phyloP scores from a whole-genome alignment of 1,140 invertebrate species.

The Achroia grisella region DNA sequence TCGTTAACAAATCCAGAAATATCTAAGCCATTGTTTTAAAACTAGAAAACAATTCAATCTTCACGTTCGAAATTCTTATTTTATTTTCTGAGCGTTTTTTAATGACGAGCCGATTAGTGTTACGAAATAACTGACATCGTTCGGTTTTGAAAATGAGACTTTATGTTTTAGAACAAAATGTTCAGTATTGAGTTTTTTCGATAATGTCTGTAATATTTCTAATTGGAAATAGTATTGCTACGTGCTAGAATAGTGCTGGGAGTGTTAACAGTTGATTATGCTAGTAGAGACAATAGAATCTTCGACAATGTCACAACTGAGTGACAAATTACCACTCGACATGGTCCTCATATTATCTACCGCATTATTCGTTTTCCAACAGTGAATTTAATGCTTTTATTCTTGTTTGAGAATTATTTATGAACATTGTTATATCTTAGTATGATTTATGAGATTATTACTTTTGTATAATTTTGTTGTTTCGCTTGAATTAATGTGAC shows the following conservation, averaged over 20 bases:
- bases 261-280: conserved; percentile 43
- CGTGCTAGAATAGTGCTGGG: conserved; percentile 35
- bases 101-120: conserved; percentile 15
- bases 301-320: conserved; percentile 26
- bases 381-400: conserved; percentile 15
- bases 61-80: conserved; percentile 27
- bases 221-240: conserved; percentile 29
- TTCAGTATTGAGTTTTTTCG: conserved; percentile 10
- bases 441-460: conserved; percentile 42
- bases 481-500: conserved; percentile 31
- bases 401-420: conserved; percentile 21
- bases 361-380: neutral
- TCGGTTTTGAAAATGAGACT: neutral
- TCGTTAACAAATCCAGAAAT: conserved; percentile 34
- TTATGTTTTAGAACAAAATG: conserved; percentile 9
- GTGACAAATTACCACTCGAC: conserved; percentile 16
- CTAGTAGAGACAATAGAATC: conserved; percentile 32
- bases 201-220: conserved; percentile 3
- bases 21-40: conserved; percentile 44
- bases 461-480: conserved; percentile 34
- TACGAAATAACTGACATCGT: conserved; percentile 11
- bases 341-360: no score
- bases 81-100: conserved; percentile 30
- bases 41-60: conserved; percentile 41
- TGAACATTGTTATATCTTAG: conserved; percentile 23